Evolutionary conservation across 2,797 vertebrate genomes (phyloP), one percentile per base, ranked within the genome.

Genomic region (Eupleurogrammus muticus): DNA sequence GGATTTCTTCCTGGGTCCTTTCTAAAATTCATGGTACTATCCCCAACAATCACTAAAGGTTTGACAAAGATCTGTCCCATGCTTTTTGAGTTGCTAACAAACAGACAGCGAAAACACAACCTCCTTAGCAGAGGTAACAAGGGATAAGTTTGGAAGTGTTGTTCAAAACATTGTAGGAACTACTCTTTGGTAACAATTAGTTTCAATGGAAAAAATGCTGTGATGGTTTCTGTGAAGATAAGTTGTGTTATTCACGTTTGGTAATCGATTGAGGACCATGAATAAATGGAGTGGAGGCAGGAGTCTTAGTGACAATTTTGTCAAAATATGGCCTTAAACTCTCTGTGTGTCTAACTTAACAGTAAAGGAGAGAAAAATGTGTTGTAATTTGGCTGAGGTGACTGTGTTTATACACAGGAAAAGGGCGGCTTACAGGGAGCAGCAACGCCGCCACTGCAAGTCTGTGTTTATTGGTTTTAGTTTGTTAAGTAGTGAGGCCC

Each of bases 391-490:
- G 35, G 12, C 21, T 44, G 8, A 57, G n/a, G 1, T 1, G 2
- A 12, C 35, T 35, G 17, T 70, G 46, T 63, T 28, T 68, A 60
- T 34, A 46, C 19, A 14, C 5, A 34, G 54, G 35, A 68, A 54
- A 21, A 19, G 7, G 34, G 5, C 69, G 52, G 50, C 46, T 49
- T 16, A 11, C 3, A 20, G 54, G 47, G 19, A 12, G 21, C n/a
- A 44, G 44, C 10, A n/a, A 9, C 28, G 3, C 32, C 60, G 9
- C 36, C 53, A 51, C 53, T 62, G 56, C 54, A 72, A 65, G 62
- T 66, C 28, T 65, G 19, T 61, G 12, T 54, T 65, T 76, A 20
- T 73, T 77, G 44, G 55, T 40, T 74, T 78, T 66, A 50, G 44
- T 54, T 76, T 52, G 56, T 35, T 13, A 11, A 66, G 23, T 9